These are phyloP conservation scores for Gonioctena quinquepunctata DNA, from an alignment of 1,140 invertebrate species.

Conservation along the genomic window DNA sequence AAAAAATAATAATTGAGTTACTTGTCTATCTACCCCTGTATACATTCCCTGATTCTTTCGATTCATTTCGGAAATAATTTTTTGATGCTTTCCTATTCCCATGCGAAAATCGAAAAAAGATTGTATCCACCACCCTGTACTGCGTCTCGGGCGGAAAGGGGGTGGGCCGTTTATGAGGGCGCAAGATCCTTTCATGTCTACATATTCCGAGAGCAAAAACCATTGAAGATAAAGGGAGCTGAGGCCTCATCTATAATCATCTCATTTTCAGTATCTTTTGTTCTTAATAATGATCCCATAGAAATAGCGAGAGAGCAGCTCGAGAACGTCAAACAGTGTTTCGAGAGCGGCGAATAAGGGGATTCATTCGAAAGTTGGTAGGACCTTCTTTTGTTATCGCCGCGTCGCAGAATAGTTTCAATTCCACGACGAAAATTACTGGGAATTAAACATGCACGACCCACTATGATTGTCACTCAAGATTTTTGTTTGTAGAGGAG, in stretches of 20 bases:
- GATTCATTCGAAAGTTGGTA: slow-evolving; percentile 15
- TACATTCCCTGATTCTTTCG: no score
- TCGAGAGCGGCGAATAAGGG: slow-evolving; percentile 3
- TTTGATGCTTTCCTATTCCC: no score
- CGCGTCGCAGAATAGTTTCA: slow-evolving; percentile 1
- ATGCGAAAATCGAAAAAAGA: no score
- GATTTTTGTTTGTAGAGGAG: not conserved
- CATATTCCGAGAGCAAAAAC: slow-evolving; percentile 26
- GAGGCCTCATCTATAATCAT: slow-evolving; percentile 51
- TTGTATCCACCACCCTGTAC: not conserved
- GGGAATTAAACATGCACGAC: slow-evolving; percentile 17
- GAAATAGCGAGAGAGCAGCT: slow-evolving; percentile 28
- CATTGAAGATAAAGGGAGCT: slow-evolving; percentile 32
- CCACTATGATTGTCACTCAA: not conserved
- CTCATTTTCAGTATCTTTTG: slow-evolving; percentile 52
- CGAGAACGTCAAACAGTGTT: slow-evolving; percentile 14
- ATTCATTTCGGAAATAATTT: no score
- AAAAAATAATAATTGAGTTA: no score
- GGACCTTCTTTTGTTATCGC: slow-evolving; percentile 13
- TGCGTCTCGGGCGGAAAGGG: not conserved
- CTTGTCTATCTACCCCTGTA: no score
- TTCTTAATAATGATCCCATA: slow-evolving; percentile 53
- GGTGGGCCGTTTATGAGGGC: not conserved
- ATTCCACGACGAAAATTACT: not conserved
- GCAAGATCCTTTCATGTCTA: slow-evolving; percentile 37